phyloP scores from a whole-genome alignment of 2,888 invertebrate genomes.

The Drosophila greeni region DNA sequence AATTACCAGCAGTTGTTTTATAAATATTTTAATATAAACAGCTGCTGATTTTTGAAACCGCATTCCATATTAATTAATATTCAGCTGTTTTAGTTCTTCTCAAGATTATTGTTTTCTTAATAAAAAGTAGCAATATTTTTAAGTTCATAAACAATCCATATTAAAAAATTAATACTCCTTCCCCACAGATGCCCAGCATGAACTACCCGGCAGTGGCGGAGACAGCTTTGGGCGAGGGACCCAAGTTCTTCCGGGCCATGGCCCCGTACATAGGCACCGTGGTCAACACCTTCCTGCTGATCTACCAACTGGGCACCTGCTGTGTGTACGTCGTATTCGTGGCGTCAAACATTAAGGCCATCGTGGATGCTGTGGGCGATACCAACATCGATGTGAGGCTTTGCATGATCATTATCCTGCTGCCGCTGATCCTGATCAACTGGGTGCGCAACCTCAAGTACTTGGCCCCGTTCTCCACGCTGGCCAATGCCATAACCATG shows the following conservation, averaged over 20 bases:
- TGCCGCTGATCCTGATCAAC: constrained; percentile 88
- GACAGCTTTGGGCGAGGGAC: constrained; percentile 88
- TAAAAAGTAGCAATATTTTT: not conserved
- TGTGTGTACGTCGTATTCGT: constrained; percentile 98
- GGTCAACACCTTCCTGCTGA: constrained; percentile 86
- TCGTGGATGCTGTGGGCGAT: constrained; percentile 81
- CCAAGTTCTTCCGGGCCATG: constrained; percentile 82
- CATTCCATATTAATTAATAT: not conserved
- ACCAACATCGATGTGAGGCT: constrained; percentile 81
- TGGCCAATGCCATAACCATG: constrained; percentile 92
- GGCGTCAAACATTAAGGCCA: constrained; percentile 88
- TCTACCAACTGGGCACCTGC: constrained; percentile 97
- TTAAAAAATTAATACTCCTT: not conserved
- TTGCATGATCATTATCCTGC: constrained; percentile 86
- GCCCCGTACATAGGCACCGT: constrained; percentile 84
- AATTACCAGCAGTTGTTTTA: not conserved
- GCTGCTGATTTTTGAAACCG: not conserved
- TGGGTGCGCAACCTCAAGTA: constrained; percentile 89
- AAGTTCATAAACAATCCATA: too few relatives aligned
- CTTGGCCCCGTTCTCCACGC: constrained; percentile 92
- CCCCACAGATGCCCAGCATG: constrained; percentile 81
- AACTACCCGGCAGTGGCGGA: constrained; percentile 91
- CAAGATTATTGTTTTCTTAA: not conserved
- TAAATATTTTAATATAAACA: not conserved
- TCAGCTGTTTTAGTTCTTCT: not conserved